Percentiles rank a stretch among this genome's conserved stretches.
These are phyloP conservation scores for Galemys pyrenaicus DNA, from an alignment of 2,113 vertebrate species.

Conservation along the genomic window DNA sequence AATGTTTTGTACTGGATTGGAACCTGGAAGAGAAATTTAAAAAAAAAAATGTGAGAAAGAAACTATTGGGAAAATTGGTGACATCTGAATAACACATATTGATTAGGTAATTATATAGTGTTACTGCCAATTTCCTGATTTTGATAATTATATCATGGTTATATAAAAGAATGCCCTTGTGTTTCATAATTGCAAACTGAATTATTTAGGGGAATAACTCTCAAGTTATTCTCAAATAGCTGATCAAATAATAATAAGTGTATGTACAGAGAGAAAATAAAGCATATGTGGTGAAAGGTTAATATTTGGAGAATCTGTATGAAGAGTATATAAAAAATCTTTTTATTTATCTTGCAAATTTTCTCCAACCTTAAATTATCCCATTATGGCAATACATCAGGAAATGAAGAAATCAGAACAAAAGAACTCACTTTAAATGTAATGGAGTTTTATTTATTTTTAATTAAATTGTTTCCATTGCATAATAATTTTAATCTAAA, in stretches of 20 bases:
- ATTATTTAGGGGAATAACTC: neutral
- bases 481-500: neutral
- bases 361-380: neutral
- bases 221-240: neutral
- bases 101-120: neutral
- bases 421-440: neutral
- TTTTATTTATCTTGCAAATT: neutral
- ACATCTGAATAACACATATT: neutral
- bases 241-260: neutral
- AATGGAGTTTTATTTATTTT: neutral
- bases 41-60: neutral
- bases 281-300: neutral
- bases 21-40: neutral
- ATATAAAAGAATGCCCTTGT: neutral
- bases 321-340: neutral
- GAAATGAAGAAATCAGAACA: neutral
- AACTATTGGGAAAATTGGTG: neutral
- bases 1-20: neutral
- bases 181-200: neutral
- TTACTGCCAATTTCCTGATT: neutral
- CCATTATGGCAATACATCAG: neutral
- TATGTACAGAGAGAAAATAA: neutral
- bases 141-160: neutral
- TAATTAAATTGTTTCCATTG: neutral
- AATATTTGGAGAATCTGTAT: neutral